Evolutionary conservation across 2,888 invertebrate species (phyloP).

Genomic region (Julus scanicus): DNA sequence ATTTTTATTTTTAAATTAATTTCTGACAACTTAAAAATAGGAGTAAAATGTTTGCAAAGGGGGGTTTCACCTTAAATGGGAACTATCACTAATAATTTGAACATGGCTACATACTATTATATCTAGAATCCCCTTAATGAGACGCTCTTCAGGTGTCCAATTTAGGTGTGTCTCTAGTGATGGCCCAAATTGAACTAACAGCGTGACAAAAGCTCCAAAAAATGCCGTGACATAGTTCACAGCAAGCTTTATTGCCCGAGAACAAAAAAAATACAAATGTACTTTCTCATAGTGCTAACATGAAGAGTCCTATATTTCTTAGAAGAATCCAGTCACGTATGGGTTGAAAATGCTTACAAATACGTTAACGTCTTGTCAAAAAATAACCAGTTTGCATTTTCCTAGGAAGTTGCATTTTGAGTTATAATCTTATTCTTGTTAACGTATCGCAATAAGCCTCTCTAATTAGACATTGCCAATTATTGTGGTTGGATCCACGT

Average conservation of each 20-base stretch:
- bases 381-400: slow-evolving; percentile 27
- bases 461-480: neutral
- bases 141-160: neutral
- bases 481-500: neutral
- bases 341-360: neutral
- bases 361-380: neutral
- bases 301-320: neutral
- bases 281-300: slow-evolving; percentile 18
- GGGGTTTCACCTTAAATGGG: too few species aligned
- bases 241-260: slow-evolving; percentile 15
- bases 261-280: neutral
- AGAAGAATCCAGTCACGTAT: neutral
- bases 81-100: too few species aligned
- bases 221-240: slow-evolving; percentile 41
- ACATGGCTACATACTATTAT: too few species aligned
- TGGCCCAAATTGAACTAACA: slow-evolving; percentile 29
- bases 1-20: too few species aligned
- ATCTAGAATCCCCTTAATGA: neutral
- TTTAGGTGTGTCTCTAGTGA: slow-evolving; percentile 4
- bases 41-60: too few species aligned
- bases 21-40: too few species aligned
- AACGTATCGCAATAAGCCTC: neutral
- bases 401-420: neutral
- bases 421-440: neutral
- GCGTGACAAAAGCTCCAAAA: slow-evolving; percentile 32